Percentiles rank a stretch among this genome's conserved stretches.
These are phyloP conservation scores for Abscondita cerata DNA, from an alignment of 2,888 invertebrate species.

Conservation along the genomic window DNA sequence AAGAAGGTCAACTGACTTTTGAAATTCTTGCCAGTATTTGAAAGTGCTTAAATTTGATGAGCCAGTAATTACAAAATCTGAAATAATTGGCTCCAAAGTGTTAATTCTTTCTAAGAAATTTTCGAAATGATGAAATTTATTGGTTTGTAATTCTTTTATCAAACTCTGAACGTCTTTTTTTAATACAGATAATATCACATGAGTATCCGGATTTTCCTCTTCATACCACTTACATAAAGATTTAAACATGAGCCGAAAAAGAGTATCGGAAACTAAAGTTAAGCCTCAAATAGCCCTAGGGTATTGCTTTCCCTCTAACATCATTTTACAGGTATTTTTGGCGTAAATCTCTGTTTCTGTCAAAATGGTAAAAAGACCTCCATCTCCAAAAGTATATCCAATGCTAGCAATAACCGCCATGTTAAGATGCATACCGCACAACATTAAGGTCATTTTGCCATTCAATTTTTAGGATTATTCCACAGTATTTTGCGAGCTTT, in stretches of 20 bases:
- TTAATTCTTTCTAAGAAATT: not conserved
- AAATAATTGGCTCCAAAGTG: not conserved
- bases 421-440: conserved; percentile 27
- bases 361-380: conserved; percentile 22
- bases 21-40: not conserved
- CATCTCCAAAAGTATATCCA: conserved; percentile 33
- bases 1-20: not conserved
- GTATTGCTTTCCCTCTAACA: conserved; percentile 29
- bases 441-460: conserved; percentile 29
- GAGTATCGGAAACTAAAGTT: conserved; percentile 24
- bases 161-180: not conserved
- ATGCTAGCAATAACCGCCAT: conserved; percentile 36
- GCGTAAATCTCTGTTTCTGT: conserved; percentile 16
- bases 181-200: not conserved
- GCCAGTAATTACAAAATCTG: not conserved
- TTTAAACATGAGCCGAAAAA: conserved; percentile 16
- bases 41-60: not conserved
- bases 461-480: conserved; percentile 25
- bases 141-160: not conserved
- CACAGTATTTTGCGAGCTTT: conserved; percentile 34
- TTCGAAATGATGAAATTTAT: no score
- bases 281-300: conserved; percentile 23
- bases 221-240: not conserved
- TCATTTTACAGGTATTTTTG: conserved; percentile 23
- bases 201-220: no score